Evolutionary conservation across 2,888 invertebrate genomes (phyloP), one percentile per base, ranked within the genome.

Genomic region (Drosophila stalkeri): DNA sequence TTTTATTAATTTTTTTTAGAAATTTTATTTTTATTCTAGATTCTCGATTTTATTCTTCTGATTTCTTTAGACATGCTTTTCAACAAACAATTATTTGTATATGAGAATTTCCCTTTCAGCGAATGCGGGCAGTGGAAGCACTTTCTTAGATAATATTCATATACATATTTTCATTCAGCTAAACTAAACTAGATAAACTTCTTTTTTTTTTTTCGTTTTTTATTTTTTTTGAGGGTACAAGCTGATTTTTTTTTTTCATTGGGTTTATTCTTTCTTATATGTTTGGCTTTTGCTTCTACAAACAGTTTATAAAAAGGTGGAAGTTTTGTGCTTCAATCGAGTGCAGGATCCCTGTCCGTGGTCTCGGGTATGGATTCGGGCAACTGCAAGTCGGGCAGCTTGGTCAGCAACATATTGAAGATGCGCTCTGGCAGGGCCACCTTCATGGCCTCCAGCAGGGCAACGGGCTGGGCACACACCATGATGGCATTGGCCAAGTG

Each of bases 401-500:
- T 76, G 0, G 35, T 39, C 20, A 80, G 11, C 27, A 80, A 11
- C 37, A 55, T 52, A 8, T 23, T 51, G 18, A 63, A 76, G n/a
- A 76, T 51, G 20, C 27, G 60, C 27, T 64, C 63, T 9, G 79
- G 79, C 18, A 80, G 46, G 2, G 70, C 54, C 31, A 47, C 2
- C 43, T 66, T 63, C 64, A 79, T 63, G 6, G 62, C 43, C 23
- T 73, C 73, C 41, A 79, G 39, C 0, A 79, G 43, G 12, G 70
- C 57, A 0, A 18, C 51, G 0, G 80, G 80, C 49, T 79, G 64
- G n/a, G 80, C 72, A 27, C 79, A 79, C 0, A 80, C 23, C 61
- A 68, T 44, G 3, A 80, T 62, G 11, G 79, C 79, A 52, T 71
- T 76, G 47, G 77, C 64, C 69, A 80, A 18, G 46, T 80, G 79